Evolutionary conservation across 1,140 invertebrate species (phyloP).

Genomic region (Drosophila nikananu): DNA sequence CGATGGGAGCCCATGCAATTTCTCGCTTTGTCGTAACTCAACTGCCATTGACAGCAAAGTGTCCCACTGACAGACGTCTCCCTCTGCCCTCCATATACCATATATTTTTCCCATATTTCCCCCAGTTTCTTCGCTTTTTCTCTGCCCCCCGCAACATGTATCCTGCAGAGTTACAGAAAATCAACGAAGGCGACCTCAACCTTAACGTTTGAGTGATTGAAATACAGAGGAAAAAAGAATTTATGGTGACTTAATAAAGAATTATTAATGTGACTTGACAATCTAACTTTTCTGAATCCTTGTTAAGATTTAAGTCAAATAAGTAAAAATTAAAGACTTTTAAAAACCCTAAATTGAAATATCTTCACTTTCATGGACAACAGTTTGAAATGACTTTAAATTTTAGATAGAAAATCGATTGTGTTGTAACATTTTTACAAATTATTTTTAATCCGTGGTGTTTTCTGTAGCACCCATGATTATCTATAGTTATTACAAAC

Average conservation of each 20-base stretch:
- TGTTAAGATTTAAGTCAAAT: too few relatives aligned
- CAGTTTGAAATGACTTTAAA: too few relatives aligned
- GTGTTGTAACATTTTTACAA: background rate
- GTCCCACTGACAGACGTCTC: constrained; percentile 27
- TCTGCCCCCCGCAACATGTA: background rate
- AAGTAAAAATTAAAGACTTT: too few relatives aligned
- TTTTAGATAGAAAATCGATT: too few relatives aligned
- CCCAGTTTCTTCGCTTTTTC: background rate
- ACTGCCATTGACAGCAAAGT: constrained; percentile 61
- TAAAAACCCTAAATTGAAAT: too few relatives aligned
- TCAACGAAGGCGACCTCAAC: constrained; percentile 29
- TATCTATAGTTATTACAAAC: background rate
- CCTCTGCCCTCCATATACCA: background rate
- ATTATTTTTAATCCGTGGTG: too few relatives aligned
- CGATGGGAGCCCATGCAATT: constrained; percentile 48
- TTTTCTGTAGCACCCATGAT: background rate
- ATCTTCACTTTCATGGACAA: too few relatives aligned
- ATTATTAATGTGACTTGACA: too few relatives aligned
- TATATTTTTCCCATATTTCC: constrained; percentile 2
- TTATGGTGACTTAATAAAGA: background rate
- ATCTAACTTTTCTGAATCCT: too few relatives aligned
- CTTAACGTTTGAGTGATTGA: constrained; percentile 18
- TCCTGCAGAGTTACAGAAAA: constrained; percentile 11
- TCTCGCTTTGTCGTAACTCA: constrained; percentile 68
- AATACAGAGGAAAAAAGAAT: background rate